phyloP scores from a whole-genome alignment of 2,888 invertebrate species.

The Trissoscelio sp. region DNA sequence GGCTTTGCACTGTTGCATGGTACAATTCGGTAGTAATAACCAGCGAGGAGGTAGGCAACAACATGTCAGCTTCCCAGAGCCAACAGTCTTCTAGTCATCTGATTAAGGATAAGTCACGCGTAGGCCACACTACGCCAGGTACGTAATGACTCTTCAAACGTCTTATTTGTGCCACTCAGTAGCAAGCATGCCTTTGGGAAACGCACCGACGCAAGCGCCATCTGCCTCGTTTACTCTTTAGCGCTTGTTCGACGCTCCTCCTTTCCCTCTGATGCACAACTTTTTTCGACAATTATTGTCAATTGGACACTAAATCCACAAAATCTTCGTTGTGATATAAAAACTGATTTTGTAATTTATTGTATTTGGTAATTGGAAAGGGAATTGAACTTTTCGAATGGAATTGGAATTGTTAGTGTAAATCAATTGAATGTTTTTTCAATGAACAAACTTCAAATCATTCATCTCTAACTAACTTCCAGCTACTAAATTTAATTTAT shows the following conservation, averaged over 20 bases:
- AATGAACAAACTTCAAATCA: too few relatives aligned
- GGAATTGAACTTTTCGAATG: too few relatives aligned
- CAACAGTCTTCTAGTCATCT: slow-evolving; percentile 85
- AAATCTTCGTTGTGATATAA: too few relatives aligned
- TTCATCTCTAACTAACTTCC: too few relatives aligned
- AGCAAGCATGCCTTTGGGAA: slow-evolving; percentile 33
- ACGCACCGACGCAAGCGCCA: slow-evolving; percentile 24
- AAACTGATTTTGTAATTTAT: too few relatives aligned
- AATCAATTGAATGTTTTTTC: too few relatives aligned
- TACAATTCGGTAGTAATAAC: slow-evolving; percentile 83
- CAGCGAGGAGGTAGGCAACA: slow-evolving; percentile 82
- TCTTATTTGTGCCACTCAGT: slow-evolving; percentile 32
- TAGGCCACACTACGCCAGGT: slow-evolving; percentile 82
- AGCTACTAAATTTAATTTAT: too few relatives aligned
- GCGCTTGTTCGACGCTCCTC: neutral
- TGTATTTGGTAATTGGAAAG: too few relatives aligned
- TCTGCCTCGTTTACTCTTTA: slow-evolving; percentile 11
- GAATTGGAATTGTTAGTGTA: too few relatives aligned
- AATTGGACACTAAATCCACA: too few relatives aligned
- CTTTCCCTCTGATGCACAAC: neutral
- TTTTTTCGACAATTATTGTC: neutral
- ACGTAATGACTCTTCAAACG: slow-evolving; percentile 76
- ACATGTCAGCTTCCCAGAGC: slow-evolving; percentile 84
- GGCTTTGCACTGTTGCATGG: slow-evolving; percentile 84
- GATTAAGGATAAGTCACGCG: slow-evolving; percentile 85